phyloP scores from a whole-genome alignment of 2,113 vertebrate genomes.

The Polypterus bichir region DNA sequence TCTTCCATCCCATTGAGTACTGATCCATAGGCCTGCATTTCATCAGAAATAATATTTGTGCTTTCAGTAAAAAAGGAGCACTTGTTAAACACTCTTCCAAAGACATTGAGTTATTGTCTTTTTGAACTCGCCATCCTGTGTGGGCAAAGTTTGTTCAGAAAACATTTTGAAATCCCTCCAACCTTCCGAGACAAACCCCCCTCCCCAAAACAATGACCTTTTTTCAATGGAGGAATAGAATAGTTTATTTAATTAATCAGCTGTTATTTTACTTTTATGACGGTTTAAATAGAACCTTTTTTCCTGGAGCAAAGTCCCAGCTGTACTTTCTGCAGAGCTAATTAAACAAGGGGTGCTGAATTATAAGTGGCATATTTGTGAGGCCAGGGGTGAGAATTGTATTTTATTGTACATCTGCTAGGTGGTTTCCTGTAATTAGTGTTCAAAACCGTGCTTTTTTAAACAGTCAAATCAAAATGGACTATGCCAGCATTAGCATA shows the following conservation, averaged over 20 bases:
- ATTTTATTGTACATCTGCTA: not conserved
- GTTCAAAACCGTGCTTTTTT: too few species aligned
- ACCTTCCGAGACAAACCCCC: constrained; percentile 10
- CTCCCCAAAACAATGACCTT: not conserved
- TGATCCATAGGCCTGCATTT: constrained; percentile 37
- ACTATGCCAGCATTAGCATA: too few species aligned
- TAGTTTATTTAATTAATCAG: constrained; percentile 8
- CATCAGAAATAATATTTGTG: constrained; percentile 30
- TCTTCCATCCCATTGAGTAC: constrained; percentile 28
- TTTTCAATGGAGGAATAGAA: constrained; percentile 7
- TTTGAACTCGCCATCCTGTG: constrained; percentile 16
- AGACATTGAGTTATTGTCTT: constrained; percentile 29
- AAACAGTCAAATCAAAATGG: too few species aligned
- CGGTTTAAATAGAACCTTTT: constrained; percentile 4
- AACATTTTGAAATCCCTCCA: constrained; percentile 17
- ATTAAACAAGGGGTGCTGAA: constrained; percentile 22
- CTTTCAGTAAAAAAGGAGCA: constrained; percentile 17
- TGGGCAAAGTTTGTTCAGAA: constrained; percentile 21
- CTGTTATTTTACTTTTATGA: not conserved
- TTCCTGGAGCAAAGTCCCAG: constrained; percentile 11
- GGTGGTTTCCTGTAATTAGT: too few species aligned
- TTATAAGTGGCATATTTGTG: constrained; percentile 10
- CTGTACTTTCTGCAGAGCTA: constrained; percentile 27
- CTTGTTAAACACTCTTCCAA: constrained; percentile 23
- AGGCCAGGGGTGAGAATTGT: not conserved